These are phyloP conservation scores for Progne subis DNA, from an alignment of 2,113 vertebrate species.

Conservation along the genomic window DNA sequence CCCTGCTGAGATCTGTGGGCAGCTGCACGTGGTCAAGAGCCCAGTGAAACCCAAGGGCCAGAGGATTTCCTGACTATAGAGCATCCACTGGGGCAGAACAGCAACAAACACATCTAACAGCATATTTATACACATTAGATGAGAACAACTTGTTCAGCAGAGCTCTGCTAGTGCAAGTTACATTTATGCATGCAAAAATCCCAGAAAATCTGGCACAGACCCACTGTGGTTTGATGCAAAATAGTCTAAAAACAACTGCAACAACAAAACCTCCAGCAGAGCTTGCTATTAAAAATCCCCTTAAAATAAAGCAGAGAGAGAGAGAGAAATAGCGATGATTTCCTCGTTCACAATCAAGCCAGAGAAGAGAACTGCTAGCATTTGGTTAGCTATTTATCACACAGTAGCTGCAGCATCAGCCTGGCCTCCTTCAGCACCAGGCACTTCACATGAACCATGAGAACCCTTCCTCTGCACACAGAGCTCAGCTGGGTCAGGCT, in stretches of 20 bases:
- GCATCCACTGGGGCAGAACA: not conserved
- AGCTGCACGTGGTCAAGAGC: not conserved
- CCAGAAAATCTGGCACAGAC: not conserved
- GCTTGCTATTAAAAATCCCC: not conserved
- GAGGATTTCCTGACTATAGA: not conserved
- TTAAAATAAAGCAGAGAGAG: not conserved
- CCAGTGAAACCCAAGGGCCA: not conserved
- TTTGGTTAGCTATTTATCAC: not conserved
- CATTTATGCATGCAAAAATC: not conserved
- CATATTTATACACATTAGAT: not conserved
- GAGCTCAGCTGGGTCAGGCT: not conserved
- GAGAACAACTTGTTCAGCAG: conserved; percentile 24
- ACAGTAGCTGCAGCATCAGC: not conserved
- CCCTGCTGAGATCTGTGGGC: not conserved
- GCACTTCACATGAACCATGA: fast-evolving
- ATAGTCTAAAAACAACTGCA: not conserved
- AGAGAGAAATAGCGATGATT: not conserved
- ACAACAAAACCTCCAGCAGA: not conserved
- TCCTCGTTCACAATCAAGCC: not conserved
- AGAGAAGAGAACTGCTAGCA: not conserved
- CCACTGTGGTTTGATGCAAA: conserved; percentile 25
- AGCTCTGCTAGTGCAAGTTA: not conserved
- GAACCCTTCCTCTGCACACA: not conserved
- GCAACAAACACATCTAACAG: not conserved
- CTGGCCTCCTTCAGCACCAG: not conserved